Evolutionary conservation across 2,797 vertebrate species (phyloP).

Genomic region (Halcyon chelicuti): DNA sequence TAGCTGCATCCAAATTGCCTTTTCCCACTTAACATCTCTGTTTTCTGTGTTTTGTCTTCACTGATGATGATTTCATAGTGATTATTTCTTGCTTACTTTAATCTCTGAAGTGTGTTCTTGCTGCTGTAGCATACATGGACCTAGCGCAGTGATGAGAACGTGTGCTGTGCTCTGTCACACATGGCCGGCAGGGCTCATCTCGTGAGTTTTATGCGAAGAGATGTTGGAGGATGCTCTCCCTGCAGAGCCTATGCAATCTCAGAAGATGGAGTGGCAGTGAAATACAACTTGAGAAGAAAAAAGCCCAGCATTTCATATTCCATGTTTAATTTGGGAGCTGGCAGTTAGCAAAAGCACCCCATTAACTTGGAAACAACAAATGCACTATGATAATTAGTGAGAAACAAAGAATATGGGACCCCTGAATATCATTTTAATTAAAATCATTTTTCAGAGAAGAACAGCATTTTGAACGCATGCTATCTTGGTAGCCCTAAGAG

Average conservation of each 20-base stretch:
- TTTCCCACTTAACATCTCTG: background rate
- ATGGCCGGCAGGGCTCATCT: background rate
- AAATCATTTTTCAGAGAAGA: conserved; percentile 46
- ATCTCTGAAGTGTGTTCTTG: background rate
- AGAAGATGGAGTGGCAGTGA: background rate
- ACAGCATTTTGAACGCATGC: background rate
- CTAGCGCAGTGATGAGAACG: accelerated
- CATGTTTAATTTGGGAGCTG: background rate
- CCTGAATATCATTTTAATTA: conserved; percentile 47
- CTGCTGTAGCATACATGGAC: background rate
- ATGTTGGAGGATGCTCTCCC: background rate
- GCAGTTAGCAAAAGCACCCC: background rate
- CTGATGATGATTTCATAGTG: background rate
- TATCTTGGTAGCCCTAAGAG: background rate
- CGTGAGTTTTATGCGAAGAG: background rate
- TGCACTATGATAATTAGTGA: background rate
- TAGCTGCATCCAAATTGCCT: background rate
- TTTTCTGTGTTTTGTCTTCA: background rate
- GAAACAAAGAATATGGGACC: conserved; percentile 10
- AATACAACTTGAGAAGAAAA: background rate
- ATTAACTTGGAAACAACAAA: conserved; percentile 9
- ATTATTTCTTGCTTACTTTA: background rate
- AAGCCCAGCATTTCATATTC: background rate
- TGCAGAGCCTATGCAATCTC: background rate
- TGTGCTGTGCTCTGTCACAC: background rate